Conservation (phyloP, 2,113 vertebrate genomes). For the Vombatus ursinus region DNA sequence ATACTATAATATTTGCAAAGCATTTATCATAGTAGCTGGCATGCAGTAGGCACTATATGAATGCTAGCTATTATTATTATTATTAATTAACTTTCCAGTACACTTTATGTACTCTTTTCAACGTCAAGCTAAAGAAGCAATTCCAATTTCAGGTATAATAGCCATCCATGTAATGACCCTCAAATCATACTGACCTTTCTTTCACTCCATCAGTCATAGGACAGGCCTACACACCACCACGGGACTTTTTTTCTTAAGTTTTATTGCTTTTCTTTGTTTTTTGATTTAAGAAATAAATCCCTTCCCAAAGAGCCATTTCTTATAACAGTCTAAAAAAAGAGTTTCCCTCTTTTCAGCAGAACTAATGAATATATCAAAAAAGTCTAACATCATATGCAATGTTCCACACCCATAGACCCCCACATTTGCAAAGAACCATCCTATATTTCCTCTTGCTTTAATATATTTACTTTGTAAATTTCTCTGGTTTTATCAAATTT, state of each 20-base stretch:
- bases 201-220: background rate
- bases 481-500: background rate
- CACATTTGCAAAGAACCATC: background rate
- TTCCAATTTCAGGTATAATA: background rate
- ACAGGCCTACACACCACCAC: background rate
- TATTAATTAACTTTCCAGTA: background rate
- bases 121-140: background rate
- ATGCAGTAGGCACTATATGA: background rate
- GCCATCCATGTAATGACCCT: background rate
- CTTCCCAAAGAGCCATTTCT: background rate
- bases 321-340: background rate
- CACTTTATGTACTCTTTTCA: background rate
- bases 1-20: background rate
- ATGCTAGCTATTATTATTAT: background rate
- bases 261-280: background rate
- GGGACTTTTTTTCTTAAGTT: background rate
- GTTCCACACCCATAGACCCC: background rate
- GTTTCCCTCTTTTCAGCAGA: background rate
- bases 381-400: too few species aligned
- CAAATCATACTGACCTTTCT: background rate
- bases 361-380: background rate
- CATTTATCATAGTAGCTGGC: background rate
- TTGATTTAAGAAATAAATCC: background rate
- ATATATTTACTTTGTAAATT: conserved; percentile 28
- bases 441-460: background rate